These are phyloP conservation scores for Leptura quadrifasciata DNA, from an alignment of 2,888 invertebrate species.

Conservation along the genomic window DNA sequence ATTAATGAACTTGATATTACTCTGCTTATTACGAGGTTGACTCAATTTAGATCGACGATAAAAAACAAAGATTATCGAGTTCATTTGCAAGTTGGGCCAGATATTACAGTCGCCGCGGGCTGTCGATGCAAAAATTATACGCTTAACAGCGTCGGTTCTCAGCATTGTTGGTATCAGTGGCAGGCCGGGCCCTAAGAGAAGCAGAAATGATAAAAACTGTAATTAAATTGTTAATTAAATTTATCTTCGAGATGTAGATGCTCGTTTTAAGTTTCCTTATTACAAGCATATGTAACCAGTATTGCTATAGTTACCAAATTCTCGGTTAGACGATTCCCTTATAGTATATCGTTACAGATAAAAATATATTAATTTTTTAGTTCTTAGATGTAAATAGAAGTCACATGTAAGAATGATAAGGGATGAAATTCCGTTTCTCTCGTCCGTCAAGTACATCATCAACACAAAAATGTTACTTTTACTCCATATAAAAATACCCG, in stretches of 20 bases:
- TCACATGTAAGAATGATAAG: too few species aligned
- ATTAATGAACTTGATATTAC: conserved; percentile 25
- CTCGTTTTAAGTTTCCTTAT: neutral
- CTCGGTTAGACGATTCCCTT: neutral
- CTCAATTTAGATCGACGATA: conserved; percentile 32
- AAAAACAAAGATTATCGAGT: conserved; percentile 32
- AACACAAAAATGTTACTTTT: too few species aligned
- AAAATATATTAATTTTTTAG: too few species aligned
- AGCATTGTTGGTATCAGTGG: conserved; percentile 5
- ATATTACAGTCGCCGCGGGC: conserved; percentile 1
- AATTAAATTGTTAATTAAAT: conserved; percentile 21
- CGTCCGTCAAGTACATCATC: too few species aligned
- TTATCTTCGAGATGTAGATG: neutral
- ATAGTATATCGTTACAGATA: too few species aligned
- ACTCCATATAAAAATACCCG: too few species aligned
- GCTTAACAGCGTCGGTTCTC: conserved; percentile 10
- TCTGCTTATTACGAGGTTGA: conserved; percentile 17
- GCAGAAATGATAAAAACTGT: neutral
- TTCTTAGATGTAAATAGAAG: too few species aligned
- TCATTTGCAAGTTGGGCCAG: conserved; percentile 27
- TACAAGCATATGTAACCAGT: too few species aligned
- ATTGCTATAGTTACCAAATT: neutral
- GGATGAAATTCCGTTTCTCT: too few species aligned
- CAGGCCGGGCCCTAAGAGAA: neutral
- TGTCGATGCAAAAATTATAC: conserved; percentile 14